phyloP scores from a whole-genome alignment of 1,140 invertebrate species.

The Drosophila pseudoananassae region DNA sequence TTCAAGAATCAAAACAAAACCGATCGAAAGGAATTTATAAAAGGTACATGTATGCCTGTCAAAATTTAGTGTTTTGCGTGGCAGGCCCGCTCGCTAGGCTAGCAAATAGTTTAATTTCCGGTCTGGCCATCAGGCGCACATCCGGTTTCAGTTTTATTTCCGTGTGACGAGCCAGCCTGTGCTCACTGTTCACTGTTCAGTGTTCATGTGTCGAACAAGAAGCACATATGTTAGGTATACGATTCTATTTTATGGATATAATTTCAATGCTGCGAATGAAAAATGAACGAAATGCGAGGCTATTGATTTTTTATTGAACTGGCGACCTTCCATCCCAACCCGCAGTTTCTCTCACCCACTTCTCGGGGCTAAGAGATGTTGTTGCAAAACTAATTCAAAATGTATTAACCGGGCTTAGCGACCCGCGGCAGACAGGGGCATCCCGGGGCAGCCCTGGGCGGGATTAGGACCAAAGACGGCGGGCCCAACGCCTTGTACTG shows the following conservation, averaged over 20 bases:
- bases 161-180: slow-evolving; percentile 20
- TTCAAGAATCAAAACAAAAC: background rate
- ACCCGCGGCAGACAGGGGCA: slow-evolving; percentile 7
- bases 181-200: slow-evolving; percentile 15
- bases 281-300: background rate
- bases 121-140: slow-evolving; percentile 60
- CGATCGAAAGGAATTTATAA: background rate
- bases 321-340: background rate
- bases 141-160: slow-evolving; percentile 82
- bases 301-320: slow-evolving; percentile 40
- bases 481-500: slow-evolving; percentile 41
- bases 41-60: slow-evolving; percentile 1
- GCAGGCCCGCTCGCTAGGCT: slow-evolving; percentile 31
- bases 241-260: slow-evolving; percentile 50
- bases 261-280: slow-evolving; percentile 15
- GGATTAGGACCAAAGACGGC: slow-evolving; percentile 50
- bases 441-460: slow-evolving; percentile 3
- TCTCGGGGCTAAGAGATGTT: slow-evolving; percentile 1
- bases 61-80: slow-evolving; percentile 20
- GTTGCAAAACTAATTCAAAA: slow-evolving; percentile 49
- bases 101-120: slow-evolving; percentile 83
- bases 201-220: slow-evolving; percentile 30
- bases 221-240: slow-evolving; percentile 18
- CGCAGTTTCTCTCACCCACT: background rate
- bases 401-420: slow-evolving; percentile 66